Percentiles rank a stretch among this genome's conserved stretches.
Evolutionary conservation across 1,140 invertebrate genomes (phyloP).

Genomic region (Tetraneura akinire): DNA sequence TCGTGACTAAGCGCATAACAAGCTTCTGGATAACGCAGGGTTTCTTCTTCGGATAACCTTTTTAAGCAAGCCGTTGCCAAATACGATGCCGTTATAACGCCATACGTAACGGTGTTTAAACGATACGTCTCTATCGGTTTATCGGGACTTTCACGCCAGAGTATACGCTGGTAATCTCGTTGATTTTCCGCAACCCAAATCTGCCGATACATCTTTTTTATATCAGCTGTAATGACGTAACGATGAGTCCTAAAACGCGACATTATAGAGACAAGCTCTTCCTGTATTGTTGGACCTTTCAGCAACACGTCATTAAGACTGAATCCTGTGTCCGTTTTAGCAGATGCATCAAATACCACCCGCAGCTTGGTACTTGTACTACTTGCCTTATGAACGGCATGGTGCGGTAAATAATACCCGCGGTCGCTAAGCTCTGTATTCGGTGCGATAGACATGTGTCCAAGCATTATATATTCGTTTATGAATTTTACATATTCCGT

Average conservation of each 20-base stretch:
- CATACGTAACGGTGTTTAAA: too few species aligned
- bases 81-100: too few species aligned
- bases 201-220: constrained; percentile 53
- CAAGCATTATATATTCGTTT: background rate
- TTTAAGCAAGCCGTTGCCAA: too few species aligned
- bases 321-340: constrained; percentile 52
- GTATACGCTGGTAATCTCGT: constrained; percentile 57
- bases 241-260: background rate
- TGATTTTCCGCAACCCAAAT: constrained; percentile 50
- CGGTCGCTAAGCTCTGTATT: background rate
- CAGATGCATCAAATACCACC: constrained; percentile 58
- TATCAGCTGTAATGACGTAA: constrained; percentile 54
- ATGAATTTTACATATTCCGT: background rate
- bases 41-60: too few species aligned
- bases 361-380: constrained; percentile 55
- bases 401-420: constrained; percentile 56
- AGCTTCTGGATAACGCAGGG: too few species aligned
- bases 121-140: constrained; percentile 24
- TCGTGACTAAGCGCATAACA: too few species aligned
- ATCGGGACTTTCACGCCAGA: constrained; percentile 57
- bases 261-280: constrained; percentile 54
- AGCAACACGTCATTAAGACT: constrained; percentile 58
- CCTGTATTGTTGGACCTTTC: constrained; percentile 54
- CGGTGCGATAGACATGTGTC: background rate
- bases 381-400: constrained; percentile 54